phyloP scores from a whole-genome alignment of 2,113 vertebrate genomes.

The Lepus timidus region DNA sequence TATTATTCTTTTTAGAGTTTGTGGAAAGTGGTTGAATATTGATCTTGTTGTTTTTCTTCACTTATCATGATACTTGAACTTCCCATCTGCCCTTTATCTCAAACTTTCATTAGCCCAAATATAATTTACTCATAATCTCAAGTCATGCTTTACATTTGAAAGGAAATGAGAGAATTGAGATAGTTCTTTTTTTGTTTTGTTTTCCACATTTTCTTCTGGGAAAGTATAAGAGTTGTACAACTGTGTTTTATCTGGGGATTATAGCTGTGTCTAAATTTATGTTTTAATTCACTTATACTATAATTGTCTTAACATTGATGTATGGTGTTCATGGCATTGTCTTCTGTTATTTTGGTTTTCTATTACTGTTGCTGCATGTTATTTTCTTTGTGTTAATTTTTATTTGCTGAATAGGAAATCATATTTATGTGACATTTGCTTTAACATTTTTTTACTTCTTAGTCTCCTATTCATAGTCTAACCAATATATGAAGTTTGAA shows the following conservation, averaged over 20 bases:
- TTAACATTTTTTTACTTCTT: slow-evolving; percentile 39
- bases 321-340: not conserved
- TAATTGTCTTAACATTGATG: not conserved
- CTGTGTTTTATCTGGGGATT: not conserved
- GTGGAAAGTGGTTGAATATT: not conserved
- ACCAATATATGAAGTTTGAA: not conserved
- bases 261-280: slow-evolving; percentile 7
- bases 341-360: slow-evolving; percentile 37
- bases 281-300: slow-evolving; percentile 1
- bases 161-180: not conserved
- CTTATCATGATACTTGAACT: slow-evolving; percentile 29
- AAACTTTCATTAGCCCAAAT: slow-evolving; percentile 24
- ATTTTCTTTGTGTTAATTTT: slow-evolving; percentile 2
- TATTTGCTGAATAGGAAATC: not conserved
- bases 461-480: not conserved
- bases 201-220: slow-evolving; percentile 49
- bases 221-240: slow-evolving; percentile 23
- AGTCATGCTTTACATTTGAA: slow-evolving; percentile 22
- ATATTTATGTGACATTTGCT: not conserved
- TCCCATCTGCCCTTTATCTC: slow-evolving; percentile 27
- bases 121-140: slow-evolving; percentile 9
- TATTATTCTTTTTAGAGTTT: not conserved
- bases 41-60: not conserved
- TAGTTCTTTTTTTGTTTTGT: not conserved
- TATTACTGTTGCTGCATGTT: slow-evolving; percentile 2